Conservation (phyloP, 2,797 vertebrate genomes). For the Gallinago nigripennis region DNA sequence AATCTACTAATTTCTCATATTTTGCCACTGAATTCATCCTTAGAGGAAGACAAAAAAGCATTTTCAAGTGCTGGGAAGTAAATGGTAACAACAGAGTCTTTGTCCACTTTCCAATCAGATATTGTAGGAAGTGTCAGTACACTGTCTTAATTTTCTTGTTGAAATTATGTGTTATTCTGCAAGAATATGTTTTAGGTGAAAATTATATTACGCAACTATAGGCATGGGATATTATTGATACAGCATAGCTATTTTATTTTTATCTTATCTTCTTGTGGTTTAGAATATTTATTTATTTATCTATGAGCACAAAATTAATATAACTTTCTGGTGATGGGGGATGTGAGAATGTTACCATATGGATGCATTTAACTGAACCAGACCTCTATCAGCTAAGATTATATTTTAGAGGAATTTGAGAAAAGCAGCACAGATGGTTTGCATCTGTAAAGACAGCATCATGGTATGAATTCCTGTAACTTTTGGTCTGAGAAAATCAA, state of each 20-base stretch:
- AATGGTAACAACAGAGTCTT: neutral
- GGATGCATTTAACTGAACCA: slow-evolving; percentile 32
- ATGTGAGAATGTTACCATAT: slow-evolving; percentile 9
- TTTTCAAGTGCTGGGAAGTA: neutral
- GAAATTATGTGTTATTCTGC: neutral
- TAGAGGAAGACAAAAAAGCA: neutral
- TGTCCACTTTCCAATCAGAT: neutral
- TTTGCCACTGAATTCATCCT: neutral
- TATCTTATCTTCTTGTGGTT: neutral
- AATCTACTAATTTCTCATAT: neutral
- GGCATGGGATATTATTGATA: neutral
- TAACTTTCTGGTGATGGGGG: neutral
- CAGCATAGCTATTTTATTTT: neutral
- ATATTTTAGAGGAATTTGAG: slow-evolving; percentile 19
- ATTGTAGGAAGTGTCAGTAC: neutral
- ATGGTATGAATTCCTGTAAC: slow-evolving; percentile 25
- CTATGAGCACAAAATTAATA: slow-evolving; percentile 4
- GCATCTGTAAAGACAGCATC: slow-evolving; percentile 40
- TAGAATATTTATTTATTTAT: neutral
- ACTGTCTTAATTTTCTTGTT: neutral
- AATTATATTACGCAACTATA: neutral
- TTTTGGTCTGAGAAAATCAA: slow-evolving; percentile 24
- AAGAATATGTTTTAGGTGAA: neutral
- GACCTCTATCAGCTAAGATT: neutral
- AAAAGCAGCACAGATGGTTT: slow-evolving; percentile 37